Percentiles rank a stretch among this genome's conserved stretches.
Conservation (phyloP, 2,113 vertebrate genomes). For the Dendrocopos noguchii region DNA sequence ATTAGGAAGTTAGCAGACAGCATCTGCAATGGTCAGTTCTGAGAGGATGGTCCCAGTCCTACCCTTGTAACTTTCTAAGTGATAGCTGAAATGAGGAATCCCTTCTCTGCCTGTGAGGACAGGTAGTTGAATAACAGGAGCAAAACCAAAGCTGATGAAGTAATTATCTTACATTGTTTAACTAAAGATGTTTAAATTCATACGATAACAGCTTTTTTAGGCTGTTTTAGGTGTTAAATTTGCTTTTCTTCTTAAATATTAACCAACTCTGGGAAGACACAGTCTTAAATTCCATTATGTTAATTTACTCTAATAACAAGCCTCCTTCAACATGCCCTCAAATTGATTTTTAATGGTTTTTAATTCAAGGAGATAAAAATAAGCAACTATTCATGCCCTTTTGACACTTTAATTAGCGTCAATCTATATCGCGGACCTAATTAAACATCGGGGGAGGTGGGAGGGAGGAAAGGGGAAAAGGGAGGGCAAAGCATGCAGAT, state of each 20-base stretch:
- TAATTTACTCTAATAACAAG: slow-evolving; percentile 56
- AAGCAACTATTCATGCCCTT: slow-evolving; percentile 45
- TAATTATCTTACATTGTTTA: neutral
- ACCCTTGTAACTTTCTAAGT: neutral
- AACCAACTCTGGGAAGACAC: neutral
- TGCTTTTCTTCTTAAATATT: neutral
- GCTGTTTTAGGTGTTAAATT: neutral
- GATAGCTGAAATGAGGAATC: neutral
- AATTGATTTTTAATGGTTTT: slow-evolving; percentile 68
- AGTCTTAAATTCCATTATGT: slow-evolving; percentile 45
- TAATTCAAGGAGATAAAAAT: slow-evolving; percentile 68
- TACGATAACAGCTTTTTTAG: neutral
- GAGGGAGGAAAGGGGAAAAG: neutral
- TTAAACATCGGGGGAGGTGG: neutral
- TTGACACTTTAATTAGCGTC: slow-evolving; percentile 44
- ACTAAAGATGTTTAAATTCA: neutral
- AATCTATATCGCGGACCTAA: slow-evolving; percentile 38
- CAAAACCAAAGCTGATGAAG: neutral
- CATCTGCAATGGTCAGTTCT: neutral
- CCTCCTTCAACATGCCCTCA: slow-evolving; percentile 49
- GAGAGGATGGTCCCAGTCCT: neutral
- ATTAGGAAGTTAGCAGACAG: neutral
- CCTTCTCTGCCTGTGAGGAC: neutral
- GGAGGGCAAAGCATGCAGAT: neutral
- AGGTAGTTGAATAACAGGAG: neutral